Evolutionary conservation across 1,140 invertebrate genomes (phyloP), one percentile per base, ranked within the genome.

Genomic region (Conus betulinus): DNA sequence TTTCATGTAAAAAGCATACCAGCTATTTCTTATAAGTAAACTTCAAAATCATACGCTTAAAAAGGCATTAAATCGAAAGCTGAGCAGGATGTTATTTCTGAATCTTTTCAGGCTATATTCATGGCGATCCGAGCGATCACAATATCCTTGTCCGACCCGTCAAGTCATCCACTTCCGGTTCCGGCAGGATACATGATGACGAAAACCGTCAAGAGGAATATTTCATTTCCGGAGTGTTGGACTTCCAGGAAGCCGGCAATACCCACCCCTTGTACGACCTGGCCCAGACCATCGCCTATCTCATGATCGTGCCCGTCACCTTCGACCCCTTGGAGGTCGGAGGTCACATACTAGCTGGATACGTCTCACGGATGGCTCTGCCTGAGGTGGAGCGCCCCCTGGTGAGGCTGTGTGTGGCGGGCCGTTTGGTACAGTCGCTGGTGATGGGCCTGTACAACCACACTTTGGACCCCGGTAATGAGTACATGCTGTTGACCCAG

Each of bases 111-210:
- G 97, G 97, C 76, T 96, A 98, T 17, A 97, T 99, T 88, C 98
- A 99, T 92, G 98, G 98, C 6, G 98, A 99, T 94, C 96, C 98
- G 57, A 99, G 98, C 93, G 98, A 98, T 92, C 97, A 98, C 92
- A 99, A 99, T 95, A 96, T 60, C 57, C 8, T 60, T 15, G 57
- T 60, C 15, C 57, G 57, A 60, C 57, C 6, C 57, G 8, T 8
- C 57, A 15, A 60, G 8, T 11, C 57, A 11, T 99, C 23, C 93
- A 39, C 39, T 39, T 39, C 39, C 39, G 39, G 39, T n/a, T 25
- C 84, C n/a, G n/a, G 25, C 13, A 39, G 39, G 39, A n/a, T 10
- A 8, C 3, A 88, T 23, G 51, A 57, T 27, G 76, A 71, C 51
- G 52, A 90, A 23, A 57, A 60, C 15, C 84, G 91, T 15, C 83